These are phyloP conservation scores for Rhinolophus ferrumequinum DNA, from an alignment of 2,113 vertebrate genomes.

Conservation along the genomic window DNA sequence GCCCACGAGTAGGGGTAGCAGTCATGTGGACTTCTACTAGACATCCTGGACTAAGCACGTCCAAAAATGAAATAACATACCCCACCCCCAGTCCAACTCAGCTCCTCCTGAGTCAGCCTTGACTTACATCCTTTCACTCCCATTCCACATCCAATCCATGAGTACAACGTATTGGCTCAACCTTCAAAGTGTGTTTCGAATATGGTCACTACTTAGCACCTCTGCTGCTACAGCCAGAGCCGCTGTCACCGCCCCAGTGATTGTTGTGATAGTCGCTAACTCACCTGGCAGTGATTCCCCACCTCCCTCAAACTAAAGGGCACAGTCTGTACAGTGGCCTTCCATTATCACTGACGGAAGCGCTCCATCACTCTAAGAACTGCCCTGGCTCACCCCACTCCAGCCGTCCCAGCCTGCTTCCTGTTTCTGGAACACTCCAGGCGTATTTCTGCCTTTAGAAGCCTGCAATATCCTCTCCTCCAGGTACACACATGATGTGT, in stretches of 20 bases:
- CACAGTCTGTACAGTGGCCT: background rate
- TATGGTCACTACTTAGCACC: background rate
- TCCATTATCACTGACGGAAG: background rate
- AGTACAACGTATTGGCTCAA: background rate
- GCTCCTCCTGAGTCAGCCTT: background rate
- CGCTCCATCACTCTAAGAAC: no score
- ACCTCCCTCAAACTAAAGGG: background rate
- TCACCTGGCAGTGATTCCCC: background rate
- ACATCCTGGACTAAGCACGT: background rate
- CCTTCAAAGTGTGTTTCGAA: background rate
- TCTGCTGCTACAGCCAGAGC: background rate
- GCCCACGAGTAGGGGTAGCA: background rate
- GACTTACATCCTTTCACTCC: background rate
- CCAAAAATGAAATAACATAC: background rate
- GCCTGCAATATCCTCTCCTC: background rate
- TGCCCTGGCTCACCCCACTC: no score
- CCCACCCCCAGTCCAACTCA: background rate
- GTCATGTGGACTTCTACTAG: background rate
- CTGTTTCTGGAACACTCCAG: background rate
- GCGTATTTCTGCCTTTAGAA: background rate
- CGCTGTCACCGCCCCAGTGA: background rate
- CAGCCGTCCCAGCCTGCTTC: background rate
- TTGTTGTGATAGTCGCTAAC: background rate
- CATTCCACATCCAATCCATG: background rate
- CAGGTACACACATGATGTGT: background rate